Evolutionary conservation across 2,888 invertebrate species (phyloP).

Genomic region (Drosophila pullipes): DNA sequence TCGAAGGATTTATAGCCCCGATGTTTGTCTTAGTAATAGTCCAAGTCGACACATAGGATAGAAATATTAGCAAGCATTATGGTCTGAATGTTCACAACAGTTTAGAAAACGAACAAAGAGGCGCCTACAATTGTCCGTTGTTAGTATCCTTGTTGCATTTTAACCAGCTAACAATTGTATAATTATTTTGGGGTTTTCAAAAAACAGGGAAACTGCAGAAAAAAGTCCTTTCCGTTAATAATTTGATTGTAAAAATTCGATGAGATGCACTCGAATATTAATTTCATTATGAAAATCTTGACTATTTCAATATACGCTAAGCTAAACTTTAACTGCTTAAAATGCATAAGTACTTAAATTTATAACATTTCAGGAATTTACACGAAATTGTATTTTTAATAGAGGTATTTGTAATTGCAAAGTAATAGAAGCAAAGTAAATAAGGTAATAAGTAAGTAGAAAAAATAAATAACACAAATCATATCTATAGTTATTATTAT

Average conservation of each 20-base stretch:
- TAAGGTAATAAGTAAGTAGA: neutral
- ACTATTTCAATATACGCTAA: neutral
- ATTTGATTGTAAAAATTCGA: neutral
- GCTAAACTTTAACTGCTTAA: neutral
- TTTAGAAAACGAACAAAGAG: neutral
- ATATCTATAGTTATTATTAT: no score
- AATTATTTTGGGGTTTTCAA: neutral
- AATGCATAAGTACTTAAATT: neutral
- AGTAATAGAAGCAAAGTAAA: neutral
- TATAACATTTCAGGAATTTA: neutral
- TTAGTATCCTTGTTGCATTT: neutral
- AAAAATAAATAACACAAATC: neutral
- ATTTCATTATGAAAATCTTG: no score
- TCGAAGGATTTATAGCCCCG: conserved; percentile 65
- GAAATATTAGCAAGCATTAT: conserved; percentile 56
- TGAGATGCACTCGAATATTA: neutral
- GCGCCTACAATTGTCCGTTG: neutral
- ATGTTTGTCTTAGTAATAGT: conserved; percentile 75
- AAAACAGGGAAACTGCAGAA: neutral
- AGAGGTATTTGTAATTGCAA: neutral
- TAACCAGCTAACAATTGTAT: neutral
- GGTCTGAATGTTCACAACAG: conserved; percentile 12
- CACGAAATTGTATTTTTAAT: neutral
- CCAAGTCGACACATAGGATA: conserved; percentile 65
- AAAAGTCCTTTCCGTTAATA: neutral